phyloP scores from a whole-genome alignment of 2,888 invertebrate species.

The Trichopria drosophilae region DNA sequence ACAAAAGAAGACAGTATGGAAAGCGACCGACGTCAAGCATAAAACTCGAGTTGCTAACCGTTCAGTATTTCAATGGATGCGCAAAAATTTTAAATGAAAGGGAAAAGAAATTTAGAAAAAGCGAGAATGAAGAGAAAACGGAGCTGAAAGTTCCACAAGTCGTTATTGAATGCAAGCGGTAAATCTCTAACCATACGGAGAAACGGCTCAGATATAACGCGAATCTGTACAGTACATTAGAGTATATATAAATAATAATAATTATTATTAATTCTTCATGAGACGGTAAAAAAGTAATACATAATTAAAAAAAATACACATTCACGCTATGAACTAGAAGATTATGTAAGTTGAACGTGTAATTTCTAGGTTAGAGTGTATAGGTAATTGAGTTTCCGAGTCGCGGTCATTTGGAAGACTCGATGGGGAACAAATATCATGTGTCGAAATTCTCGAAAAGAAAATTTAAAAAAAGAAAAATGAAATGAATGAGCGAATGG shows the following conservation, averaged over 20 bases:
- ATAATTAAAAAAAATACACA: conserved; percentile 41
- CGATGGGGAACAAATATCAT: too few relatives aligned
- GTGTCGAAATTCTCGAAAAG: too few relatives aligned
- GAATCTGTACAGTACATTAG: conserved; percentile 57
- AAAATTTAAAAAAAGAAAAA: conserved; percentile 12
- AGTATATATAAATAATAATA: conserved; percentile 55
- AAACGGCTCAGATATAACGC: conserved; percentile 50
- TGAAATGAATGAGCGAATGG: conserved; percentile 30
- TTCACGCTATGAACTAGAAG: conserved; percentile 48
- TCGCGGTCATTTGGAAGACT: too few relatives aligned
- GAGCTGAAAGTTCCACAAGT: conserved; percentile 26
- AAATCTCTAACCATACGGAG: too few relatives aligned
- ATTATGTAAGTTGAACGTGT: conserved; percentile 47
- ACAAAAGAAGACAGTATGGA: conserved; percentile 21
- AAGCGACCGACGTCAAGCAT: background rate
- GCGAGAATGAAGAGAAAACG: conserved; percentile 28
- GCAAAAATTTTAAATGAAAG: conserved; percentile 29
- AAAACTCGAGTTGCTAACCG: conserved; percentile 27
- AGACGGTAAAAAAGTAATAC: conserved; percentile 41
- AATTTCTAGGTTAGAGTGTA: conserved; percentile 41
- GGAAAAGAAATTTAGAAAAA: conserved; percentile 27
- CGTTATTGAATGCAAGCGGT: too few relatives aligned
- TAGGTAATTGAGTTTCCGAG: too few relatives aligned
- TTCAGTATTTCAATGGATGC: conserved; percentile 39
- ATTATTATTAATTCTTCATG: conserved; percentile 48